These are phyloP conservation scores for Adelosebastes latens DNA, from an alignment of 2,797 vertebrate species.

Conservation along the genomic window DNA sequence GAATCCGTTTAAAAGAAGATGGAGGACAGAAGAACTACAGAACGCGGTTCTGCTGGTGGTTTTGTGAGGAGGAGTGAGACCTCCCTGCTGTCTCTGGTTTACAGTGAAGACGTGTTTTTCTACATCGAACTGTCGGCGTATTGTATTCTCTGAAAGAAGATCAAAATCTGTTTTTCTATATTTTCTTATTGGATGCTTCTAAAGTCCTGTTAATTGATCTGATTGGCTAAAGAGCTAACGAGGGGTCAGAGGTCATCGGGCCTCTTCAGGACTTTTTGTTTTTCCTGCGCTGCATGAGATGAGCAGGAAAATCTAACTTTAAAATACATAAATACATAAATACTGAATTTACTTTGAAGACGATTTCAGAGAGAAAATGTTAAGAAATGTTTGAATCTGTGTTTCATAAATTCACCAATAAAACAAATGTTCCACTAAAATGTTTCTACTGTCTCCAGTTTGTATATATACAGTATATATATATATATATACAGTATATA, in stretches of 20 bases:
- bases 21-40: constrained; percentile 41
- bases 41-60: constrained; percentile 37
- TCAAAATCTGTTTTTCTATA: constrained; percentile 58
- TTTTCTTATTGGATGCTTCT: constrained; percentile 73
- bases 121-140: constrained; percentile 56
- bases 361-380: constrained; percentile 53
- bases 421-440: constrained; percentile 62
- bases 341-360: constrained; percentile 37
- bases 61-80: constrained; percentile 63
- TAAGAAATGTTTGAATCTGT: constrained; percentile 63
- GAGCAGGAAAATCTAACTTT: constrained; percentile 41
- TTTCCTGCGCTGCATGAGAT: constrained; percentile 64
- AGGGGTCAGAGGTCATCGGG: constrained; percentile 35
- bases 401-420: constrained; percentile 73
- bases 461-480: too few relatives aligned
- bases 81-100: constrained; percentile 14
- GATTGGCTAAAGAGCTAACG: constrained; percentile 48
- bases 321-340: constrained; percentile 32
- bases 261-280: constrained; percentile 18
- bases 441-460: background rate
- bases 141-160: constrained; percentile 57
- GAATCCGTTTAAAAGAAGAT: constrained; percentile 47
- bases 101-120: constrained; percentile 37
- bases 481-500: too few relatives aligned
- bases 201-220: constrained; percentile 57